phyloP scores from a whole-genome alignment of 2,888 invertebrate species.

The Aleiodes testaceus region DNA sequence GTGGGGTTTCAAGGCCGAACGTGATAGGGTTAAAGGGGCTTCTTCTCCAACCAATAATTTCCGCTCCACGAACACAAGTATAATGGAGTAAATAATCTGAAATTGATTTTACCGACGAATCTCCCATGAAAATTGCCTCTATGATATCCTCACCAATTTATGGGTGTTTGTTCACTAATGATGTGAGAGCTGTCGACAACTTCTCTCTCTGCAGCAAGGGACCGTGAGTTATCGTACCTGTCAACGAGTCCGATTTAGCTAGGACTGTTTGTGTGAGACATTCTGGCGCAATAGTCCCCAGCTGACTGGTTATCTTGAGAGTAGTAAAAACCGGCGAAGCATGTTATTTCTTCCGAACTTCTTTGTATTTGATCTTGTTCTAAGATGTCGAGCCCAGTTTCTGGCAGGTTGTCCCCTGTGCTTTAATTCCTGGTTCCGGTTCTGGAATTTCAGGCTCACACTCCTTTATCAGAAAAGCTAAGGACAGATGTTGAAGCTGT shows the following conservation, averaged over 20 bases:
- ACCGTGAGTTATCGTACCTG: not conserved
- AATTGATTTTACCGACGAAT: slow-evolving; percentile 22
- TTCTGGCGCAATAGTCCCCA: not conserved
- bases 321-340: slow-evolving; percentile 10
- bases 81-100: slow-evolving; percentile 43
- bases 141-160: too few relatives aligned
- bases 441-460: slow-evolving; percentile 16
- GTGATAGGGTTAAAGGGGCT: too few relatives aligned
- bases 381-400: not conserved
- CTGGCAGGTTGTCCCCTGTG: not conserved
- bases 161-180: too few relatives aligned
- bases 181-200: too few relatives aligned
- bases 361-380: not conserved
- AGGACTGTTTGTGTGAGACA: not conserved
- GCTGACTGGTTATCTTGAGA: not conserved
- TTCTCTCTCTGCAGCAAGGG: too few relatives aligned
- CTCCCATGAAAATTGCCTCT: too few relatives aligned
- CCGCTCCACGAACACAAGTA: slow-evolving; percentile 39
- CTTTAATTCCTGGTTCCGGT: not conserved
- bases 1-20: too few relatives aligned
- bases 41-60: slow-evolving; percentile 37
- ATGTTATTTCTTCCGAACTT: not conserved
- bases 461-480: not conserved
- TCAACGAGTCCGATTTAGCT: not conserved
- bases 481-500: not conserved